Evolutionary conservation across 2,797 vertebrate genomes (phyloP).

Genomic region (Basileuterus tristriatus): DNA sequence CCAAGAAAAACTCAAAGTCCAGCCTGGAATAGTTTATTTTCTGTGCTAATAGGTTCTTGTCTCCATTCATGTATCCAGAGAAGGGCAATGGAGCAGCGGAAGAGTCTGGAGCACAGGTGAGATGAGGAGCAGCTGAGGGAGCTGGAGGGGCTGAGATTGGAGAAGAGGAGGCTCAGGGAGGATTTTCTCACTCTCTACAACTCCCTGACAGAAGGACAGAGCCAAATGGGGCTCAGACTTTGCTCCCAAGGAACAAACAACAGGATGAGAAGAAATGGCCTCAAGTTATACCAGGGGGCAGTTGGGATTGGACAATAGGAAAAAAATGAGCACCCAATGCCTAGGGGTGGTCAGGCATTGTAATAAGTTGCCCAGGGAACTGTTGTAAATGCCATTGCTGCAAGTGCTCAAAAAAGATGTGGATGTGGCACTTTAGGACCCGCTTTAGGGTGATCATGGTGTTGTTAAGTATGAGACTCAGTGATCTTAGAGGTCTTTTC

Average conservation of each 20-base stretch:
- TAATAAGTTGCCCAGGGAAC: background rate
- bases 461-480: rapidly evolving
- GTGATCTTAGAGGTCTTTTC: background rate
- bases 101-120: background rate
- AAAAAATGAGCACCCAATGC: background rate
- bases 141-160: background rate
- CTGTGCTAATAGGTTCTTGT: background rate
- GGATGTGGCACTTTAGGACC: background rate
- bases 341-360: background rate
- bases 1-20: background rate
- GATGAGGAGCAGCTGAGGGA: background rate
- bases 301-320: background rate
- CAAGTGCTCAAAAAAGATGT: background rate
- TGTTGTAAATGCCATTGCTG: background rate
- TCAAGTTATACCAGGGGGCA: background rate
- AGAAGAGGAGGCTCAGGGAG: background rate
- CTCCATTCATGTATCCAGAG: background rate
- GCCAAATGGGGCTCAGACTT: background rate
- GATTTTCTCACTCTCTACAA: rapidly evolving
- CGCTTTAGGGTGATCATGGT: background rate
- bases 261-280: background rate
- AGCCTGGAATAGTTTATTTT: background rate
- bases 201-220: background rate
- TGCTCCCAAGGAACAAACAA: background rate
- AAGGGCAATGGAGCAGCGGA: background rate